A percentile compares a stretch with the other conserved stretches of the same genome.
Conservation (phyloP, 1,140 invertebrate species). For the Catajapyx aquilonaris region DNA sequence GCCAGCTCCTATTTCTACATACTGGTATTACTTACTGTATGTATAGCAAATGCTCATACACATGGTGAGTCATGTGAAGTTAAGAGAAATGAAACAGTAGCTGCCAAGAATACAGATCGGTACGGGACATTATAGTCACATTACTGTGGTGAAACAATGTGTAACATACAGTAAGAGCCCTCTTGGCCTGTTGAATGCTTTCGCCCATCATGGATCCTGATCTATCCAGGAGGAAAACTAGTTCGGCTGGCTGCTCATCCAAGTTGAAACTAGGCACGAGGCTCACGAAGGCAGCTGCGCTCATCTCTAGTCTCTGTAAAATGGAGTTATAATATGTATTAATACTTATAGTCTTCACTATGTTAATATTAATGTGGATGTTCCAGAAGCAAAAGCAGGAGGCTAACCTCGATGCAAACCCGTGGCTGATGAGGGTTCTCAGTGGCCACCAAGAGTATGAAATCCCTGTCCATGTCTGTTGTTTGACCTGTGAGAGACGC, state of each 20-base stretch:
- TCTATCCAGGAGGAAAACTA: conserved; percentile 15
- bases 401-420: conserved; percentile 8
- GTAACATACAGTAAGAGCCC: conserved; percentile 13
- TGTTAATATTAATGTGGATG: not conserved
- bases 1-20: not conserved
- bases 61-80: too few relatives aligned
- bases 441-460: too few relatives aligned
- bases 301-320: conserved; percentile 7
- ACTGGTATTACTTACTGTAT: too few relatives aligned
- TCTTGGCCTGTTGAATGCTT: conserved; percentile 14
- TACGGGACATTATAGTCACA: too few relatives aligned
- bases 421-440: too few relatives aligned
- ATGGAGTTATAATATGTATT: not conserved
- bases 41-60: not conserved
- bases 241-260: too few relatives aligned
- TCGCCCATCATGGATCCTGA: conserved; percentile 16
- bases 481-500: conserved; percentile 6
- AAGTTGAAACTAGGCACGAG: too few relatives aligned
- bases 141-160: not conserved
- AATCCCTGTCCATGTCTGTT: too few relatives aligned
- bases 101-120: not conserved
- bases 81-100: not conserved
- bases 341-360: not conserved
- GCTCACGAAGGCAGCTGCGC: too few relatives aligned
- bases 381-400: conserved; percentile 2